phyloP scores from a whole-genome alignment of 1,140 invertebrate genomes.

The Drosophila equinoxialis region DNA sequence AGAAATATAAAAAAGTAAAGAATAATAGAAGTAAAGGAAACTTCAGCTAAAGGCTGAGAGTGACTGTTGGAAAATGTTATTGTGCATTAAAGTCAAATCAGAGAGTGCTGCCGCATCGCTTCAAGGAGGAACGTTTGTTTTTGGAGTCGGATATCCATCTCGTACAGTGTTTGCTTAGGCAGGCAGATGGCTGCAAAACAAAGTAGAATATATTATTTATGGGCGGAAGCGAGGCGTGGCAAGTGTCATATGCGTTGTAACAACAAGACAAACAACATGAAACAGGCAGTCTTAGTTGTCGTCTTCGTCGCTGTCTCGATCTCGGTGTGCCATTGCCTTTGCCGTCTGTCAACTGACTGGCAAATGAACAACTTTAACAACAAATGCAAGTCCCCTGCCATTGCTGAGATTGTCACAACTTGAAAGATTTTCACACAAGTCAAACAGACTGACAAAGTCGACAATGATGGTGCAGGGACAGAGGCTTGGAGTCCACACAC shows the following conservation, averaged over 20 bases:
- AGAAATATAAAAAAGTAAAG: not conserved
- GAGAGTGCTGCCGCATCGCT: constrained; percentile 56
- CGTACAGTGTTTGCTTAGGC: constrained; percentile 55
- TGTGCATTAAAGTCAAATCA: constrained; percentile 80
- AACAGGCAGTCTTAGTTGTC: constrained; percentile 37
- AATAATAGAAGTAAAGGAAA: constrained; percentile 2
- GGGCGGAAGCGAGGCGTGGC: constrained; percentile 61
- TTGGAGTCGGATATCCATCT: constrained; percentile 6
- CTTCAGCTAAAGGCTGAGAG: constrained; percentile 51
- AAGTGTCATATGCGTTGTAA: constrained; percentile 79
- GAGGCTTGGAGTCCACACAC: constrained; percentile 38
- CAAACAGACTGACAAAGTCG: constrained; percentile 78
- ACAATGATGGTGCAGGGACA: constrained; percentile 50
- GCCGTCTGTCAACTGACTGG: constrained; percentile 70
- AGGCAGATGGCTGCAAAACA: constrained; percentile 56
- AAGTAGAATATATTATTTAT: constrained; percentile 81
- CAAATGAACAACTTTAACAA: constrained; percentile 80
- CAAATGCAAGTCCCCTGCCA: constrained; percentile 40
- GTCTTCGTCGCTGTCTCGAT: constrained; percentile 16
- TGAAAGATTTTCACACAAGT: constrained; percentile 77
- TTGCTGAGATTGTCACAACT: constrained; percentile 63
- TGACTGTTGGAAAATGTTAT: constrained; percentile 53
- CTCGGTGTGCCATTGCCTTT: constrained; percentile 35
- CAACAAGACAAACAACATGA: constrained; percentile 72
- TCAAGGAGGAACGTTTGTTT: constrained; percentile 13